Conservation (phyloP, 2,888 invertebrate genomes). For the Homarus gammarus region DNA sequence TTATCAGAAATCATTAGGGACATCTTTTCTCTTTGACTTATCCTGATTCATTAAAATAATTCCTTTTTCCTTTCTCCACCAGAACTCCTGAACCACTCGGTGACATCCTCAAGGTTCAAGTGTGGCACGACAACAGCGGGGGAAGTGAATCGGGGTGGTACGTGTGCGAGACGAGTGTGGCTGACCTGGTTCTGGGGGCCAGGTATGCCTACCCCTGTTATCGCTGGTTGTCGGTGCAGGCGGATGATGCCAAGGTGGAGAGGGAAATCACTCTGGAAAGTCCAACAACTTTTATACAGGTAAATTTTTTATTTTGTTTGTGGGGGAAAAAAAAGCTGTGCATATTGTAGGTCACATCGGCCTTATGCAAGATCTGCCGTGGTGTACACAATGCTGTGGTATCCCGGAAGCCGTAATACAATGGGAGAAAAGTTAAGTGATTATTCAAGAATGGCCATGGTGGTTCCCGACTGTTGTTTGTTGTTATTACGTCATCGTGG, state of each 20-base stretch:
- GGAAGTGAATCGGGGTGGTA: conserved; percentile 63
- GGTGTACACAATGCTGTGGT: no score
- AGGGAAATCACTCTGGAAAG: conserved; percentile 69
- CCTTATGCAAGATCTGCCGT: no score
- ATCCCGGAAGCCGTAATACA: no score
- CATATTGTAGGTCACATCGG: no score
- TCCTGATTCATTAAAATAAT: no score
- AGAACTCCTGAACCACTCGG: conserved; percentile 69
- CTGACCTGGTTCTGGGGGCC: conserved; percentile 63
- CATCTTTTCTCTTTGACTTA: no score
- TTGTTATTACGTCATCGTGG: no score
- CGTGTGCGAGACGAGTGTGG: conserved; percentile 74
- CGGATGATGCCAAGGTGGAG: conserved; percentile 72
- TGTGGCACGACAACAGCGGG: conserved; percentile 75
- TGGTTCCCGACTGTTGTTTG: no score
- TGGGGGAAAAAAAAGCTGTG: no score
- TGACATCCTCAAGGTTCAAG: conserved; percentile 72
- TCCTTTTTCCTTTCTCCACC: not conserved
- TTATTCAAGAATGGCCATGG: no score
- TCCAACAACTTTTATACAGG: conserved; percentile 72
- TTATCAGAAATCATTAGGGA: no score
- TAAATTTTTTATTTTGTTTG: conserved; percentile 19
- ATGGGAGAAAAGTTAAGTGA: no score
- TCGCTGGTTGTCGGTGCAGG: conserved; percentile 68
- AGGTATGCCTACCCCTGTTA: conserved; percentile 72